These are phyloP conservation scores for Spongia lamella DNA, from an alignment of 37 sponge, comb jelly and placozoan genomes.

Conservation along the genomic window DNA sequence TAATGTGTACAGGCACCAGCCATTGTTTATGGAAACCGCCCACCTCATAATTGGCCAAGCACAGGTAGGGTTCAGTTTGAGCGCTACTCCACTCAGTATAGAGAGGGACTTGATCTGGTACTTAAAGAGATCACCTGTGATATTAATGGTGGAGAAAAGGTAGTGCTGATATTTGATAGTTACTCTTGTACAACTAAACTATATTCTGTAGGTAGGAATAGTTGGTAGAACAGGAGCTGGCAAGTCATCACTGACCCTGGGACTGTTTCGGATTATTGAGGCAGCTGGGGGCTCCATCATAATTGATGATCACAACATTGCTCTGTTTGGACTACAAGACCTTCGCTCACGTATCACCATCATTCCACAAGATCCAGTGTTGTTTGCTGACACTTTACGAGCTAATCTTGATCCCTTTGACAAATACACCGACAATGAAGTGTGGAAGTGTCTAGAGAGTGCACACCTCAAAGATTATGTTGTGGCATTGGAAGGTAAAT, in stretches of 20 bases:
- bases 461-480: slow-evolving; percentile 83
- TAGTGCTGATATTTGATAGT: slow-evolving; percentile 10
- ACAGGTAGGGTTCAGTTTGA: slow-evolving; percentile 80
- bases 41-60: slow-evolving; percentile 86
- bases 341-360: slow-evolving; percentile 87
- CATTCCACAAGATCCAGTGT: slow-evolving; percentile 96
- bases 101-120: slow-evolving; percentile 91
- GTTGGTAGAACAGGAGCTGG: slow-evolving; percentile 98
- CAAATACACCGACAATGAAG: slow-evolving; percentile 65
- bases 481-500: slow-evolving; percentile 42
- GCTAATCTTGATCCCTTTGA: slow-evolving; percentile 91
- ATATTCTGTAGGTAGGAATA: slow-evolving; percentile 77
- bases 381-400: slow-evolving; percentile 87
- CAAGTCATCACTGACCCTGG: slow-evolving; percentile 95
- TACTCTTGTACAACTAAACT: neutral
- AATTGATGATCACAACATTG: slow-evolving; percentile 77
- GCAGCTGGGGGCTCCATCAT: slow-evolving; percentile 75
- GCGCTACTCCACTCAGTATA: slow-evolving; percentile 82
- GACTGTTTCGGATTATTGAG: slow-evolving; percentile 95
- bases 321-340: slow-evolving; percentile 78
- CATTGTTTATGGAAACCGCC: slow-evolving; percentile 57
- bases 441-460: slow-evolving; percentile 86
- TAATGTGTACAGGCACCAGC: slow-evolving; percentile 63
- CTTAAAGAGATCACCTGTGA: slow-evolving; percentile 71
- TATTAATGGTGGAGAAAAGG: slow-evolving; percentile 85